These are phyloP conservation scores for Perizoma flavofasciatum DNA, from an alignment of 2,888 invertebrate genomes.

Conservation along the genomic window DNA sequence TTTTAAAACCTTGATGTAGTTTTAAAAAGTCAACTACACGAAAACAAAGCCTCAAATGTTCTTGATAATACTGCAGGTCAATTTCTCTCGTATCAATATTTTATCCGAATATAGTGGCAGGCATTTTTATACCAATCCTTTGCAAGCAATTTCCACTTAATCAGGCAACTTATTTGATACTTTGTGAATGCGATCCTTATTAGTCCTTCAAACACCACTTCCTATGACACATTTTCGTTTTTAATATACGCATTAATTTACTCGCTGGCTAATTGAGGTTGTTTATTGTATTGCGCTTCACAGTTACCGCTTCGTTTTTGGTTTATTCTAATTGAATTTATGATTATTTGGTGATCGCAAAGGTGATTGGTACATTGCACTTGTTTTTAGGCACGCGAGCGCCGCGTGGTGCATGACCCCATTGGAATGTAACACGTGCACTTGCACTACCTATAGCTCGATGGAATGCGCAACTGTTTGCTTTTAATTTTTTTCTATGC, in stretches of 20 bases:
- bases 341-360: constrained; percentile 18
- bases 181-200: constrained; percentile 16
- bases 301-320: constrained; percentile 9
- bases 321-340: constrained; percentile 7
- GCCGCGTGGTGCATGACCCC: constrained; percentile 80
- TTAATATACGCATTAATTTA: constrained; percentile 10
- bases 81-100: too few species aligned
- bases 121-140: too few species aligned
- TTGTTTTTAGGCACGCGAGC: constrained; percentile 73
- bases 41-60: too few species aligned
- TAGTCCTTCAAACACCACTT: constrained; percentile 14
- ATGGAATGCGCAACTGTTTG: constrained; percentile 83
- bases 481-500: constrained; percentile 74
- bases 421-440: constrained; percentile 77
- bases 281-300: constrained; percentile 13
- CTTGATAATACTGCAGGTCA: too few species aligned
- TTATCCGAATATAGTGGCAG: too few species aligned
- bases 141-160: too few species aligned
- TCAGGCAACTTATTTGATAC: too few species aligned
- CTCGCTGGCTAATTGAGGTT: constrained; percentile 15
- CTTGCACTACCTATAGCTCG: constrained; percentile 63
- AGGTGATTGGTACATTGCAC: constrained; percentile 60
- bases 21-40: too few species aligned
- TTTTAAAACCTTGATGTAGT: too few species aligned
- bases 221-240: constrained; percentile 14